A percentile compares a stretch with the other conserved stretches of the same genome.
phyloP scores from a whole-genome alignment of 2,888 invertebrate species.

The Diaperis boleti region DNA sequence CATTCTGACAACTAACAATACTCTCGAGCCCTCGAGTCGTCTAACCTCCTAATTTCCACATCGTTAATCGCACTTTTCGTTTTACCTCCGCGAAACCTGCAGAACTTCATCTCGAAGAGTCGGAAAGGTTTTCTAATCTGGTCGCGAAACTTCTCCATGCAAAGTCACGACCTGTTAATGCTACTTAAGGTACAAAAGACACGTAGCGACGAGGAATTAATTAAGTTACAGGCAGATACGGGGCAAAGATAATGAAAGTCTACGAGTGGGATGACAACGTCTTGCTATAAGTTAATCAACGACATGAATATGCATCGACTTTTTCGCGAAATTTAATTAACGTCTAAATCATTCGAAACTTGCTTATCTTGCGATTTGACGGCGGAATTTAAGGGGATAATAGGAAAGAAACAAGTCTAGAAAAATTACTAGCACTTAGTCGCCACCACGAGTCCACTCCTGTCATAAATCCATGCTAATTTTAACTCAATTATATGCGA shows the following conservation, averaged over 20 bases:
- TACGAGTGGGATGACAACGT: slow-evolving; percentile 45
- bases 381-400: background rate
- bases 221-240: slow-evolving; percentile 58
- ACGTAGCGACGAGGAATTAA: slow-evolving; percentile 58
- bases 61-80: background rate
- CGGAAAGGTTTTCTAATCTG: slow-evolving; percentile 45
- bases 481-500: no score
- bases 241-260: slow-evolving; percentile 54
- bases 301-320: slow-evolving; percentile 50
- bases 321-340: slow-evolving; percentile 40
- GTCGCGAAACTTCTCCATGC: slow-evolving; percentile 51
- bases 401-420: background rate
- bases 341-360: slow-evolving; percentile 28
- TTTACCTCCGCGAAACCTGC: background rate
- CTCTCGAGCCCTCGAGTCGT: no score
- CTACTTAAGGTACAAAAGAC: slow-evolving; percentile 59
- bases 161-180: slow-evolving; percentile 58
- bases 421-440: no score
- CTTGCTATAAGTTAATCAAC: slow-evolving; percentile 50
- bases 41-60: no score
- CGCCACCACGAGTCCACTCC: no score
- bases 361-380: slow-evolving; percentile 13
- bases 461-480: no score
- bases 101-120: background rate
- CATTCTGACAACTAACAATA: no score